Conservation (phyloP, 2,113 vertebrate species). For the Stigmatopora argus region DNA sequence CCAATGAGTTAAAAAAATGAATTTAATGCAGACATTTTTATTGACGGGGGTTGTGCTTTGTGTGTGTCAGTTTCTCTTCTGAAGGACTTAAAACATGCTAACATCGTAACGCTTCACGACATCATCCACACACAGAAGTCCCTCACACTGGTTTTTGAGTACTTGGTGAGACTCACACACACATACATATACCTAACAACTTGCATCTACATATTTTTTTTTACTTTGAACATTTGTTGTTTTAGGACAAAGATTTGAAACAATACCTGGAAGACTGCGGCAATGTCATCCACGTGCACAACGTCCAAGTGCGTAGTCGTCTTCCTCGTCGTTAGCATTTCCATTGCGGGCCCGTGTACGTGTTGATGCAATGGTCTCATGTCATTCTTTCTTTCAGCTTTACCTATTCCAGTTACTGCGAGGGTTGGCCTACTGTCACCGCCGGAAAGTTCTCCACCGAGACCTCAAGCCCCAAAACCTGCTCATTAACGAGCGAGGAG, state of each 20-base stretch:
- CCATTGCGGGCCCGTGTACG: background rate
- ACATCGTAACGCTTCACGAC: slow-evolving; percentile 77
- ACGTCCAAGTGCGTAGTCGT: slow-evolving; percentile 73
- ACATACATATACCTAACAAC: too few relatives aligned
- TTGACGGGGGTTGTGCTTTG: background rate
- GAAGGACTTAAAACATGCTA: slow-evolving; percentile 76
- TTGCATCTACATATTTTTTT: background rate
- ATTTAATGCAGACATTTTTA: background rate
- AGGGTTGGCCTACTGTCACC: slow-evolving; percentile 71
- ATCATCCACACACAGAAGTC: slow-evolving; percentile 79
- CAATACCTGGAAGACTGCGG: slow-evolving; percentile 90
- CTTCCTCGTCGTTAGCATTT: too few relatives aligned
- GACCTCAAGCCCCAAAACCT: slow-evolving; percentile 76
- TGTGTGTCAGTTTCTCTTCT: slow-evolving; percentile 66
- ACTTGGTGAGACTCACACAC: slow-evolving; percentile 62
- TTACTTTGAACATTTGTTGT: slow-evolving; percentile 2
- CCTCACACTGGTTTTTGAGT: slow-evolving; percentile 76
- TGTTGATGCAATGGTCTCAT: background rate
- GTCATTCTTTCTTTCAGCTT: slow-evolving; percentile 44
- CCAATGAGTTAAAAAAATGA: background rate
- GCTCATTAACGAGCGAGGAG: slow-evolving; percentile 72
- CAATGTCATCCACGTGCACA: slow-evolving; percentile 82
- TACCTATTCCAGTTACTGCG: slow-evolving; percentile 73
- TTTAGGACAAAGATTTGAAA: slow-evolving; percentile 87
- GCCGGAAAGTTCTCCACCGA: slow-evolving; percentile 72